Conservation (phyloP, 2,888 invertebrate genomes). For the Teinopalpus imperialis region DNA sequence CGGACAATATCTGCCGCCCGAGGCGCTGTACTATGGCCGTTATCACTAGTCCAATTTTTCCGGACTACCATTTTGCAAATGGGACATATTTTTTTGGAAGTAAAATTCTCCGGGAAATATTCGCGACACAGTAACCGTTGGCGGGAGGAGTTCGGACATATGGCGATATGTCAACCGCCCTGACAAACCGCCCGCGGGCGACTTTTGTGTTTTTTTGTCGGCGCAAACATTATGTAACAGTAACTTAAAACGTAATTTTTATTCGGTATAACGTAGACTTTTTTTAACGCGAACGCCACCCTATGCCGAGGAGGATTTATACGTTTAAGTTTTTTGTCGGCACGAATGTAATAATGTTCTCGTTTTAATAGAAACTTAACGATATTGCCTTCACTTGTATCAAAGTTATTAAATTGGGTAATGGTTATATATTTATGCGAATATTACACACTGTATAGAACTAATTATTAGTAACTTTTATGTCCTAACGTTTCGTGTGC, state of each 20-base stretch:
- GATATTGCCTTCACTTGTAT: too few relatives aligned
- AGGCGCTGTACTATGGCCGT: neutral
- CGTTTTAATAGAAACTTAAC: too few relatives aligned
- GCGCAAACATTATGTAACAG: constrained; percentile 32
- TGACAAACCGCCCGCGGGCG: constrained; percentile 24
- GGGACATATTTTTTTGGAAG: constrained; percentile 11
- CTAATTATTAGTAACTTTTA: too few relatives aligned
- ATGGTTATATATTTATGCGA: too few relatives aligned
- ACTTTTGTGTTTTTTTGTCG: constrained; percentile 17
- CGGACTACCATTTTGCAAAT: constrained; percentile 8
- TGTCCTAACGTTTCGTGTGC: too few relatives aligned
- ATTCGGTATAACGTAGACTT: neutral
- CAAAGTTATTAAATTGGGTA: too few relatives aligned
- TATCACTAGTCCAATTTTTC: constrained; percentile 19
- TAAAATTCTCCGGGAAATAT: constrained; percentile 9
- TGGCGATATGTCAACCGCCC: constrained; percentile 50
- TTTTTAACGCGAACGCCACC: neutral
- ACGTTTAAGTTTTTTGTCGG: constrained; percentile 11
- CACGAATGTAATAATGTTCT: too few relatives aligned
- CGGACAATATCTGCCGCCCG: constrained; percentile 3
- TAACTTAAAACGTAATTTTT: constrained; percentile 19
- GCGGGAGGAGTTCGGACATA: constrained; percentile 32
- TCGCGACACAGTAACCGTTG: constrained; percentile 7
- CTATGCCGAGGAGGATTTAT: neutral
- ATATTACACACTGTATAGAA: too few relatives aligned